Evolutionary conservation across 2,797 vertebrate genomes (phyloP).

Genomic region (Babyrousa celebensis): DNA sequence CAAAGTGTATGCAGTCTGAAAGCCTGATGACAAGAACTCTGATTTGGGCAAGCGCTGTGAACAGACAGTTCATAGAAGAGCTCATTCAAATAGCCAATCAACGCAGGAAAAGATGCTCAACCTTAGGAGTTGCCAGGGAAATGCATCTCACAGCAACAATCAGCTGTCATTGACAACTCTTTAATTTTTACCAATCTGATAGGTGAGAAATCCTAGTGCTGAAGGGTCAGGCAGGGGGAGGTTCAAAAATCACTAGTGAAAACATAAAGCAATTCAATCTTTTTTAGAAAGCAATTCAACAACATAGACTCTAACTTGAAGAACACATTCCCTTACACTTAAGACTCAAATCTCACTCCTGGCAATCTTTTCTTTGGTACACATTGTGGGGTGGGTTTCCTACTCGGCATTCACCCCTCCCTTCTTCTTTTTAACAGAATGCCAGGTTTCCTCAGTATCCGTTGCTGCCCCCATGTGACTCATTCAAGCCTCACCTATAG

Average conservation of each 20-base stretch:
- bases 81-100: constrained; percentile 10
- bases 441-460: not conserved
- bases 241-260: not conserved
- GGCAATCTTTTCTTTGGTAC: not conserved
- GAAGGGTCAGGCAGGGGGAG: not conserved
- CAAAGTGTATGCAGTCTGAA: constrained; percentile 27
- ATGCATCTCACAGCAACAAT: not conserved
- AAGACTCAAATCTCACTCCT: not conserved
- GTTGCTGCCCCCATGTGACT: not conserved
- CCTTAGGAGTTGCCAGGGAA: constrained; percentile 34
- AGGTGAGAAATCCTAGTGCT: not conserved
- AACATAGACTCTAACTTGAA: not conserved
- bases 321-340: not conserved
- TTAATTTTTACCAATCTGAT: not conserved
- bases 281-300: constrained; percentile 40
- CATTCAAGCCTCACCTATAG: not conserved
- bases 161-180: not conserved
- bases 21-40: constrained; percentile 7
- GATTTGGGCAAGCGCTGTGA: constrained; percentile 12
- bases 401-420: not conserved
- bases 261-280: constrained; percentile 17
- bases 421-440: not conserved
- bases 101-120: not conserved
- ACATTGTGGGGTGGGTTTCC: not conserved
- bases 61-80: not conserved